phyloP scores from a whole-genome alignment of 2,113 vertebrate species.

The Neolamprologus hecqui region DNA sequence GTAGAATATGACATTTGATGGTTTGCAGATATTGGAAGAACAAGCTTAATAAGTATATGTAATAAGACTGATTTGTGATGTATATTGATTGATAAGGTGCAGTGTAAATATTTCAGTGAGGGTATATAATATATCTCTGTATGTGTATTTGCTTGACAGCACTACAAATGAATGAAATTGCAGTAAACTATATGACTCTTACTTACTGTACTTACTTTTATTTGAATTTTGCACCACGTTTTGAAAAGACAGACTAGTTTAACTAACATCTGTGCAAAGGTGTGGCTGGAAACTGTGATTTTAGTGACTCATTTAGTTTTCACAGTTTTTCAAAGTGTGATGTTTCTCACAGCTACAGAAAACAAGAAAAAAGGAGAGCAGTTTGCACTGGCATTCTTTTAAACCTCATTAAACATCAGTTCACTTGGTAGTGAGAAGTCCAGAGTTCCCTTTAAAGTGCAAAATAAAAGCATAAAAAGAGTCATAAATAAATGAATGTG shows the following conservation, averaged over 20 bases:
- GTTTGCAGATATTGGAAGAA: not conserved
- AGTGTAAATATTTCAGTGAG: accelerated
- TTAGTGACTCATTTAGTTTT: not conserved
- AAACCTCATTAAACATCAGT: not conserved
- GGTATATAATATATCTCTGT: accelerated
- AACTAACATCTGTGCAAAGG: not conserved
- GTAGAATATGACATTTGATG: not conserved
- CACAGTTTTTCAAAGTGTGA: not conserved
- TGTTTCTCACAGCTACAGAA: not conserved
- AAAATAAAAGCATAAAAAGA: not conserved
- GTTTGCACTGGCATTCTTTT: not conserved
- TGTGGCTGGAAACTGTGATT: not conserved
- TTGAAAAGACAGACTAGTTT: not conserved
- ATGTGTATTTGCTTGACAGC: not conserved
- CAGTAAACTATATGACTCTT: not conserved
- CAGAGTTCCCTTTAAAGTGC: not conserved
- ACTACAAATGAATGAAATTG: not conserved
- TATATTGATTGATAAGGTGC: not conserved
- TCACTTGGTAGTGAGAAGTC: accelerated
- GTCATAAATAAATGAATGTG: not conserved
- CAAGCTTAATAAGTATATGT: not conserved
- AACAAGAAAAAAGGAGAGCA: accelerated
- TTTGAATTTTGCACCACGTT: not conserved
- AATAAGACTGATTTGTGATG: not conserved
- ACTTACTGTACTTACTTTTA: not conserved